Percentiles rank a stretch among this genome's conserved stretches.
phyloP scores from a whole-genome alignment of 1,140 invertebrate species.

The Homalodisca vitripennis region DNA sequence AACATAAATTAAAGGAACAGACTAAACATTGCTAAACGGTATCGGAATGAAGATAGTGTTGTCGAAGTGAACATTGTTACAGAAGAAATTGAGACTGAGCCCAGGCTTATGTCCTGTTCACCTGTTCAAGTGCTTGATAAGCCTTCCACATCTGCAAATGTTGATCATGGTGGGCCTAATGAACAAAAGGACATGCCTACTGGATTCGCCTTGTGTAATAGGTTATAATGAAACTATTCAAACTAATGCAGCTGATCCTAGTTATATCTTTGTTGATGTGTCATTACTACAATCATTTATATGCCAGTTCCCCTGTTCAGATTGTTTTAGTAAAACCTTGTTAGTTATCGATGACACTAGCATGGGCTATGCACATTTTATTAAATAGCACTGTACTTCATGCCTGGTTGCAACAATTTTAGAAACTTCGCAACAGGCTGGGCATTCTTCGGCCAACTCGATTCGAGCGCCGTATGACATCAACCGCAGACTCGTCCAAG shows the following conservation, averaged over 20 bases:
- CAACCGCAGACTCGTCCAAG: background rate
- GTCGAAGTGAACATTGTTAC: no score
- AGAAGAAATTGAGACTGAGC: no score
- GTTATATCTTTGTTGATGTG: background rate
- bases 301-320: background rate
- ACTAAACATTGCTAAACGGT: no score
- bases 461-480: background rate
- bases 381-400: background rate
- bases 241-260: background rate
- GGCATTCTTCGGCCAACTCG: background rate
- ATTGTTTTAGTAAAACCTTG: conserved; percentile 14
- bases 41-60: no score
- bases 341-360: background rate
- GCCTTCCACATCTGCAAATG: no score
- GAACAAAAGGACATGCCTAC: no score
- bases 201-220: no score
- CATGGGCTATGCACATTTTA: background rate
- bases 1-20: no score
- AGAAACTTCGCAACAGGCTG: background rate
- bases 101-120: no score
- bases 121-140: no score
- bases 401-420: background rate
- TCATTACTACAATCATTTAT: background rate
- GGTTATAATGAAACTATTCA: background rate
- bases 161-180: no score